phyloP scores from a whole-genome alignment of 1,140 invertebrate genomes.

The Pissodes strobi region DNA sequence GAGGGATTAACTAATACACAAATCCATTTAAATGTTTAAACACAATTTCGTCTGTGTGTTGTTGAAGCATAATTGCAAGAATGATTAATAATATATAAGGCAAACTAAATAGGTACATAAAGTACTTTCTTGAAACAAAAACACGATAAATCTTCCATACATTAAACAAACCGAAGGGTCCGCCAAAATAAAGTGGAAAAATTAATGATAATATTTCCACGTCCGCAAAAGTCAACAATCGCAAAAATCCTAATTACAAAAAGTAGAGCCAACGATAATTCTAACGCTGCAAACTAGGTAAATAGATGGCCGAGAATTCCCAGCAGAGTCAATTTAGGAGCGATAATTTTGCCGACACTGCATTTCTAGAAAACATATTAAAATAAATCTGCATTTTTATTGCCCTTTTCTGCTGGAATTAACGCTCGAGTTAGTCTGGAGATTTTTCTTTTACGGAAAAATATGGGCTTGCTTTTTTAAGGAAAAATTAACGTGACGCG shows the following conservation, averaged over 20 bases:
- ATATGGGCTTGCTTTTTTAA: slow-evolving; percentile 11
- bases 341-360: slow-evolving; percentile 35
- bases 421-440: slow-evolving; percentile 26
- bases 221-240: slow-evolving; percentile 24
- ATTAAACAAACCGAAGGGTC: no score
- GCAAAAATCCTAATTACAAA: slow-evolving; percentile 30
- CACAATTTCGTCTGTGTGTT: no score
- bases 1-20: no score
- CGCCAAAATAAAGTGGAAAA: not conserved
- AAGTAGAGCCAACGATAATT: slow-evolving; percentile 29
- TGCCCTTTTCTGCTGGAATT: slow-evolving; percentile 30
- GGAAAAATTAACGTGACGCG: not conserved
- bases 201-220: slow-evolving; percentile 13
- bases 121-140: no score
- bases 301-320: slow-evolving; percentile 34
- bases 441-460: slow-evolving; percentile 19
- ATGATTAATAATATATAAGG: no score
- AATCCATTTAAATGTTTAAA: no score
- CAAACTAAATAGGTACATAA: no score
- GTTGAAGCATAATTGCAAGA: no score
- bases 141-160: no score
- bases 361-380: slow-evolving; percentile 35
- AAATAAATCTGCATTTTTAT: slow-evolving; percentile 37
- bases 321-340: slow-evolving; percentile 33
- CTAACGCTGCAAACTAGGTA: slow-evolving; percentile 31